Conservation (phyloP, 2,888 invertebrate species). For the Macropis europaea region DNA sequence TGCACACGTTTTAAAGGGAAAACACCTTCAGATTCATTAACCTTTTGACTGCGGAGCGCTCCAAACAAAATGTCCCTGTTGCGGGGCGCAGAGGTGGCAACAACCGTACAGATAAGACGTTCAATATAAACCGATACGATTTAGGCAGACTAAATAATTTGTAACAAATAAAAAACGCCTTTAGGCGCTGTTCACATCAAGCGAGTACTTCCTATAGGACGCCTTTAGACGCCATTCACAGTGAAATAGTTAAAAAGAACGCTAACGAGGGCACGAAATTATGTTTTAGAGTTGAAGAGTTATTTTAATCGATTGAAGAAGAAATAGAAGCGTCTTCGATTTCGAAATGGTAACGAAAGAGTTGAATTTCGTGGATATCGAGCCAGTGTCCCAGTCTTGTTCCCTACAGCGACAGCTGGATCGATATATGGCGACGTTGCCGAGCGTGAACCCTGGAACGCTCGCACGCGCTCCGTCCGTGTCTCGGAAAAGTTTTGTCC, state of each 20-base stretch:
- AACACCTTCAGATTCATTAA: too few species aligned
- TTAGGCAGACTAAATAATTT: too few species aligned
- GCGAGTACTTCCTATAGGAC: too few species aligned
- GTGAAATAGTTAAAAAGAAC: background rate
- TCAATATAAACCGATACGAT: too few species aligned
- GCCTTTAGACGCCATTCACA: too few species aligned
- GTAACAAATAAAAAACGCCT: too few species aligned
- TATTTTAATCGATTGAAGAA: background rate
- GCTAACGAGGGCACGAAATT: background rate
- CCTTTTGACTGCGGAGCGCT: too few species aligned
- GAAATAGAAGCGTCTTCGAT: constrained; percentile 9
- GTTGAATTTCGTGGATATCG: constrained; percentile 56
- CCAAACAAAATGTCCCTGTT: too few species aligned
- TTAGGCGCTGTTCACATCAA: too few species aligned
- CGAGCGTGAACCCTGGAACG: constrained; percentile 64
- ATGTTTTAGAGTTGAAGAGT: background rate
- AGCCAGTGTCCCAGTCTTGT: constrained; percentile 63
- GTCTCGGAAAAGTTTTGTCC: constrained; percentile 40
- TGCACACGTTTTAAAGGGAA: too few species aligned
- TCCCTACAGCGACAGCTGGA: constrained; percentile 64
- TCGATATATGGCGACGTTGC: constrained; percentile 71
- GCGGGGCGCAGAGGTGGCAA: too few species aligned
- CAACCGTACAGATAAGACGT: too few species aligned
- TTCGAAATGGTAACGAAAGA: constrained; percentile 46
- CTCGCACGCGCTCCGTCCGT: constrained; percentile 52